Evolutionary conservation across 2,113 vertebrate genomes (phyloP).

Genomic region (Siniperca chuatsi): DNA sequence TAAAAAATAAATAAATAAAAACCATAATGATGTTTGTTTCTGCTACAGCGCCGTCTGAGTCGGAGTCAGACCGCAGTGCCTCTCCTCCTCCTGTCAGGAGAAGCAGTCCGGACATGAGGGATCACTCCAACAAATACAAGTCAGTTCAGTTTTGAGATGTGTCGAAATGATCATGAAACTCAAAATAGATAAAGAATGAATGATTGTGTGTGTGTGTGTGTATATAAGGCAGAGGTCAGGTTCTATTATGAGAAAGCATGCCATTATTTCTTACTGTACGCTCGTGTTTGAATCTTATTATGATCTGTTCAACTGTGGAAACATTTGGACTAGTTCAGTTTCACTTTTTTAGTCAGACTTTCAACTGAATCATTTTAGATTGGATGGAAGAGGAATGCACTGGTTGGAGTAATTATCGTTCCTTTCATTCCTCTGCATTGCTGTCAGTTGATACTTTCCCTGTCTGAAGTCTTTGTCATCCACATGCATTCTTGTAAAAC

Average conservation of each 20-base stretch:
- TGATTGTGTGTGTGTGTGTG: too few relatives aligned
- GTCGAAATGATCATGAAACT: neutral
- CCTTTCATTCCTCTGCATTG: neutral
- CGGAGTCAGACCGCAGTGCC: slow-evolving; percentile 80
- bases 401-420: neutral
- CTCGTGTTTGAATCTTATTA: neutral
- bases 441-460: neutral
- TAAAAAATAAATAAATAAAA: neutral
- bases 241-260: neutral
- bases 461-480: neutral
- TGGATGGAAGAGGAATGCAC: neutral
- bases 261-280: neutral
- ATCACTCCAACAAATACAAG: slow-evolving; percentile 78
- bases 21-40: neutral
- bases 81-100: slow-evolving; percentile 74
- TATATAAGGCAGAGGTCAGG: neutral
- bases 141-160: slow-evolving; percentile 35
- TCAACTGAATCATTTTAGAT: neutral
- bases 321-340: neutral
- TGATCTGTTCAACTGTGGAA: neutral
- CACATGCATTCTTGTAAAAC: neutral
- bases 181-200: neutral
- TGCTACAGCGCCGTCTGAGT: slow-evolving; percentile 78
- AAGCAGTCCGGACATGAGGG: slow-evolving; percentile 62
- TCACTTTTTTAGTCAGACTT: neutral